Conservation (phyloP, 2,888 invertebrate species). For the Dorcus hopei region DNA sequence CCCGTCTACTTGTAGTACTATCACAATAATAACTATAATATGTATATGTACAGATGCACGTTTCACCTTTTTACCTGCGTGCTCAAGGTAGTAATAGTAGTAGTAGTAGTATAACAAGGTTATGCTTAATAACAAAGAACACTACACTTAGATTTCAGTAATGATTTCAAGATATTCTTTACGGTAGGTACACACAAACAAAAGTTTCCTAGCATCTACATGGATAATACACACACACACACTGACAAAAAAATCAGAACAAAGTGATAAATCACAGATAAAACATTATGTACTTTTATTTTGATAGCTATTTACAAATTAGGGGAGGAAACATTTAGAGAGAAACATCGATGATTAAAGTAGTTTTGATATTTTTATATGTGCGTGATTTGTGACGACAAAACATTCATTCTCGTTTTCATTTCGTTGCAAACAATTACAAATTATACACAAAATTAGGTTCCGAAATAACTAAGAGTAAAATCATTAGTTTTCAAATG, state of each 20-base stretch:
- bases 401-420: not conserved
- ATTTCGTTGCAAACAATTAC: not conserved
- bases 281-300: conserved; percentile 35
- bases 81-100: not conserved
- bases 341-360: conserved; percentile 7
- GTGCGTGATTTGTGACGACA: conserved; percentile 31
- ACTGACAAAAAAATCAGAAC: conserved; percentile 25
- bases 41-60: conserved; percentile 14
- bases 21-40: conserved; percentile 19
- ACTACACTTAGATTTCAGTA: conserved; percentile 29
- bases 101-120: not conserved
- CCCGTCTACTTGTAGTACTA: conserved; percentile 16
- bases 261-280: conserved; percentile 42
- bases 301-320: not conserved
- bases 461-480: too few species aligned
- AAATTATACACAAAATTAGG: not conserved
- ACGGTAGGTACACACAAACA: too few species aligned
- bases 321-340: not conserved
- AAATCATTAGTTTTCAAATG: too few species aligned
- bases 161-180: conserved; percentile 25
- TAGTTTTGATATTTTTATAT: conserved; percentile 26
- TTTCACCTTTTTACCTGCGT: not conserved
- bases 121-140: conserved; percentile 22
- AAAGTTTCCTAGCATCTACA: not conserved
- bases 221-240: conserved; percentile 21